Evolutionary conservation across 1,140 invertebrate species (phyloP), one percentile per base, ranked within the genome.

Genomic region (Neodiprion virginianus): DNA sequence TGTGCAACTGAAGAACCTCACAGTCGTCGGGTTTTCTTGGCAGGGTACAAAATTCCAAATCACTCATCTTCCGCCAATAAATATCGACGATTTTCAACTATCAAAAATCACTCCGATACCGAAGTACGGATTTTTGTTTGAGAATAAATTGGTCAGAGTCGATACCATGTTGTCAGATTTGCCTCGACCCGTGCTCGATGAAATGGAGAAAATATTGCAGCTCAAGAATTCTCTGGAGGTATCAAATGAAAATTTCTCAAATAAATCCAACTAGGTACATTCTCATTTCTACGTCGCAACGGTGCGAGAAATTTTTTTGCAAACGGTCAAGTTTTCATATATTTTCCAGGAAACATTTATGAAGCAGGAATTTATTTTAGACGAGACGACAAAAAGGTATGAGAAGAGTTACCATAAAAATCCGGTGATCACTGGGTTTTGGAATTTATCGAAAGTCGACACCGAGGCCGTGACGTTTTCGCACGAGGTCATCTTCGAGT

Each of bases 61-160:
- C 8, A 72, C 78, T 21, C 8, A 61, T 21, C 69, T 84, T n/a
- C 79, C 82, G 3, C 72, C 79, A n/a, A 12, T 74, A 5, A 14
- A 73, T 23, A 69, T 83, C 1, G 71, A 77, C 70, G 48, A 75
- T 9, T 76, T 86, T 49, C 71, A 85, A 80, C 76, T 86, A 12
- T 80, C 85, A 0, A 75, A 67, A 74, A 53, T 79, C 3, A 70
- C 76, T 4, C 75, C 79, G 8, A 75, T 87, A 50, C 82, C 85
- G 8, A 84, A 81, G 72, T 75, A 79, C 17, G 85, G 84, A 61
- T 83, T 85, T 48, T 12, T 86, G 0, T 71, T 74, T 50, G 73
- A 67, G 2, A 81, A 84, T 69, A 68, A 40, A 23, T 77, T 86
- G 23, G 74, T 83, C 9, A 76, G 77, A 69, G 67, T 86, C 8